These are phyloP conservation scores for Barypeithes pellucidus DNA, from an alignment of 2,888 invertebrate genomes.

Conservation along the genomic window DNA sequence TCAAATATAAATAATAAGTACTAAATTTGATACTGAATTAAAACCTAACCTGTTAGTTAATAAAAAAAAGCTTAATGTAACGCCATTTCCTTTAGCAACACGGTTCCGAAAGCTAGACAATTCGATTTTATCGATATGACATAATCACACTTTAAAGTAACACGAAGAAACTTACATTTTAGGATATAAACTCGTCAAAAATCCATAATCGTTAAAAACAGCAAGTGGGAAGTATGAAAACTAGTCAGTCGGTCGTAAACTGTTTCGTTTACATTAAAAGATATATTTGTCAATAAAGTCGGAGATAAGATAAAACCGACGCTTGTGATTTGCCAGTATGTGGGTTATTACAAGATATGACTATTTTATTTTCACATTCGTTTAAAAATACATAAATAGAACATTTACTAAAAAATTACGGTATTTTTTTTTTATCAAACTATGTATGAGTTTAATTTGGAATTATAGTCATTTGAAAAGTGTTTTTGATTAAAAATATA, in stretches of 20 bases:
- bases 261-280: slow-evolving; percentile 16
- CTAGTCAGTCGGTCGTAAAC: slow-evolving; percentile 14
- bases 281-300: slow-evolving; percentile 25
- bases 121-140: too few relatives aligned
- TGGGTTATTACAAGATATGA: slow-evolving; percentile 19
- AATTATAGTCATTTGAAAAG: background rate
- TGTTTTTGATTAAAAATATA: slow-evolving; percentile 1
- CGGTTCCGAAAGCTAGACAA: too few relatives aligned
- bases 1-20: too few relatives aligned
- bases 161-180: too few relatives aligned
- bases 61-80: too few relatives aligned
- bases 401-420: slow-evolving; percentile 5
- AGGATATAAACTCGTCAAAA: background rate
- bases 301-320: slow-evolving; percentile 15
- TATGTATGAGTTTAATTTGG: background rate
- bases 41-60: too few relatives aligned
- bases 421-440: slow-evolving; percentile 6
- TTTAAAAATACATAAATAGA: slow-evolving; percentile 11
- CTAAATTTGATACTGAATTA: too few relatives aligned
- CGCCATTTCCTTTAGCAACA: too few relatives aligned
- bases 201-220: background rate
- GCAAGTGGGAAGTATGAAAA: slow-evolving; percentile 16
- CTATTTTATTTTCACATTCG: background rate
- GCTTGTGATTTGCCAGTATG: slow-evolving; percentile 13
- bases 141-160: too few relatives aligned